Conservation (phyloP, 2,113 vertebrate genomes). For the Calonectris borealis region DNA sequence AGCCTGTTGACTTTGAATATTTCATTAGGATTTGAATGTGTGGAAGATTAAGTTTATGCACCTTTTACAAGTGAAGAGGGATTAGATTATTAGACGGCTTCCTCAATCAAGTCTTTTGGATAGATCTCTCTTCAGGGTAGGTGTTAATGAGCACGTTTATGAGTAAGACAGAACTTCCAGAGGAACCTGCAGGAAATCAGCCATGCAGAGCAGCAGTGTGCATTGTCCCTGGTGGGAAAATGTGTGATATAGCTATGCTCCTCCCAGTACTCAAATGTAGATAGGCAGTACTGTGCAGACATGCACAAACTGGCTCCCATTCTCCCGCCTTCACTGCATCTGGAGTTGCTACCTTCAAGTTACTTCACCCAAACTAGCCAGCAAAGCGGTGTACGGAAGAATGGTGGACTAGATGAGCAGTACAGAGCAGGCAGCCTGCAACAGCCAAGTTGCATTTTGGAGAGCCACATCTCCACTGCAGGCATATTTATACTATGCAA, state of each 20-base stretch:
- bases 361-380: neutral
- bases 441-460: neutral
- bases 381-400: rapidly evolving
- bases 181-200: neutral
- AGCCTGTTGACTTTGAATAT: neutral
- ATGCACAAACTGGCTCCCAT: neutral
- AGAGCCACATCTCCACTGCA: neutral
- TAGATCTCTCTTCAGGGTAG: neutral
- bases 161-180: neutral
- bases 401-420: neutral
- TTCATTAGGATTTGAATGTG: neutral
- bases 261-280: neutral
- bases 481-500: neutral
- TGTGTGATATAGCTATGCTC: neutral
- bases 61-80: neutral
- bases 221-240: neutral
- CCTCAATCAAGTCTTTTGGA: neutral
- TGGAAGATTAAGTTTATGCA: neutral
- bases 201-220: neutral
- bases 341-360: neutral
- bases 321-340: neutral
- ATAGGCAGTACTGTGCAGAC: neutral
- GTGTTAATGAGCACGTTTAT: neutral
- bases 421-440: neutral
- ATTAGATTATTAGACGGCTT: neutral